Base-by-base conservation (phyloP, 1,140 invertebrate genomes). In the Elymnias hypermnestra region DNA sequence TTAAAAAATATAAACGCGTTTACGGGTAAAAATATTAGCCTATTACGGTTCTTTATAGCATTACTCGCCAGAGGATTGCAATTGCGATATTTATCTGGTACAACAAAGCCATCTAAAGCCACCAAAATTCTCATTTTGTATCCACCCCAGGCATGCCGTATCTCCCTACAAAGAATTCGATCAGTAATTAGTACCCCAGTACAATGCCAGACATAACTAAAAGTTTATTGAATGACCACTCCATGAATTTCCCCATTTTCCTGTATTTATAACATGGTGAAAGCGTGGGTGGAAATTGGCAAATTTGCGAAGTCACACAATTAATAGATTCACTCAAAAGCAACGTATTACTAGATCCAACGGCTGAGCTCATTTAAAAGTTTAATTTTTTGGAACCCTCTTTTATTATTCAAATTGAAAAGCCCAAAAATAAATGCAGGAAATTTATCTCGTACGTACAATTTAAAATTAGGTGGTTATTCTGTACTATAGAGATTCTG, bases 171-270 rank as follows among this genome's bases (percentile, higher is more conserved):
- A 60, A 53, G 65, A 51, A 41, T 50, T 28, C 57, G 51, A 70
- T 68, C 66, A 63, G 70, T 70, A 76, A 76, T 76, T 73, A 72
- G 65, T 69, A 38, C 63, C 63, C 72, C 61, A 39, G 51, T 55
- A 35, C 47, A 56, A 46, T 43, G 54, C 46, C 40, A 44, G 55
- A 59, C 61, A 64, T 64, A 69, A 71, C 61, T 63, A 62, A 58
- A 63, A 63, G 55, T 72, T 63, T 57, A 72, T 70, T 70, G 61
- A 29, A 29, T 59, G 53, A 55, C 56, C 23, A 41, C 28, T 58
- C 43, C 44, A 63, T 50, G 35, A 51, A 57, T 64, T 57, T 54
- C 41, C 44, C 52, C 36, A 54, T 58, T 60, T 61, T 58, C 49
- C 49, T 47, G 37, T 28, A 36, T 44, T 33, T 47, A 48, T 22